Base-by-base conservation (phyloP, 1,140 invertebrate genomes). In the Drusus annulatus region DNA sequence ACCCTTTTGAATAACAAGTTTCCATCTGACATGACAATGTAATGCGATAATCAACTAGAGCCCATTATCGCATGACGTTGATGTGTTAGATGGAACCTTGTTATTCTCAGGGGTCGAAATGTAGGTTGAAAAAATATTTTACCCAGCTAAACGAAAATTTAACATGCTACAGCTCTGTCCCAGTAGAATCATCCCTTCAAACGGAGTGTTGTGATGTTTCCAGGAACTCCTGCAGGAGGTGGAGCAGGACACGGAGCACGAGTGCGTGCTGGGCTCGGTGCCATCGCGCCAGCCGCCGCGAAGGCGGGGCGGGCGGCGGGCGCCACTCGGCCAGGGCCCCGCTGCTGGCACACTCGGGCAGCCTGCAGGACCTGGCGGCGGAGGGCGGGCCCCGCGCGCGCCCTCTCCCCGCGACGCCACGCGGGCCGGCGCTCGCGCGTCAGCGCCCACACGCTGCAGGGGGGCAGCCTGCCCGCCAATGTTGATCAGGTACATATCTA, bases 391-490 rank as follows among this genome's bases (percentile, higher is more conserved):
- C n/a, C 85, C 84, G 58, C 85, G 87, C 52, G 50, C 69, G 76
- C 87, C 86, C 84, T 87, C 86, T 75, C 84, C 84, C 28, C 75
- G 16, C 80, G 81, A 15, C 80, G 81, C 68, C 69, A 58, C 69
- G 78, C 69, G 28, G 23, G 16, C 19, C 31, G 73, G 86, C 85
- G 84, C 68, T 83, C 86, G 17, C 85, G 85, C 69, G 85, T 84
- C 81, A 56, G 88, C 7, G 86, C 87, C 68, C 84, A 88, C 17
- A 85, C 87, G 28, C 86, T 85, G 2, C 88, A 89, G 81, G 89
- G 89, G 79, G 88, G 89, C 83, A 89, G 88, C 58, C 85, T 90
- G 83, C 89, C 89, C 28, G 88, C 87, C 81, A 88, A 88, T 80
- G 89, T 90, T 45, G 88, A 90, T 81, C 89, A 87, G 17, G 89